Evolutionary conservation across 2,797 vertebrate species (phyloP).

Genomic region (Hapalemur alaotrensis): DNA sequence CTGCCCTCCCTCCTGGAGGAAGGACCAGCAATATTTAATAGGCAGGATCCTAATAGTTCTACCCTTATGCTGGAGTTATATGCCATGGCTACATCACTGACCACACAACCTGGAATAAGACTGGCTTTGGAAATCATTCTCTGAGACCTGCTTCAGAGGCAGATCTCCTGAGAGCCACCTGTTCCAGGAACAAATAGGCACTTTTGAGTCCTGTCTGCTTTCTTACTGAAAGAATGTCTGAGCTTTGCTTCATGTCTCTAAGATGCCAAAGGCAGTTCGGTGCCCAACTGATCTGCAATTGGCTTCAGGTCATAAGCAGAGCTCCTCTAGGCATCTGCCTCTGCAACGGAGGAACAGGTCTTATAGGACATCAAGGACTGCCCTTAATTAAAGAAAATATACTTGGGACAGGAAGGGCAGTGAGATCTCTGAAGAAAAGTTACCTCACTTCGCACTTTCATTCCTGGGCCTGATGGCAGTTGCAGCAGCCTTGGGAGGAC

Average conservation of each 20-base stretch:
- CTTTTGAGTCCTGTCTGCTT: not conserved
- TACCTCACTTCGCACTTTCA: not conserved
- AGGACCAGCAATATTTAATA: no score
- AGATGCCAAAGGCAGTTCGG: not conserved
- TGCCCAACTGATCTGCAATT: not conserved
- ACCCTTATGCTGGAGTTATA: not conserved
- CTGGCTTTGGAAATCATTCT: not conserved
- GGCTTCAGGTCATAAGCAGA: not conserved
- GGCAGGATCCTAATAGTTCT: not conserved
- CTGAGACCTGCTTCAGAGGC: not conserved
- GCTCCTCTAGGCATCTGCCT: not conserved
- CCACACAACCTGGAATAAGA: no score
- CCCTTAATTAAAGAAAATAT: conserved; percentile 62
- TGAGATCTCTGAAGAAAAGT: not conserved
- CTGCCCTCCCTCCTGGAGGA: not conserved
- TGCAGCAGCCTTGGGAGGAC: not conserved
- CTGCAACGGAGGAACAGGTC: not conserved
- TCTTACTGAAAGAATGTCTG: not conserved
- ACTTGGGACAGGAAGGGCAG: not conserved
- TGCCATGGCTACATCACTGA: not conserved
- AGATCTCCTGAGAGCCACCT: not conserved
- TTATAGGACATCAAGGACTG: not conserved
- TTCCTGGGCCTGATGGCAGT: not conserved
- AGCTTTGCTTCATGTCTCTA: not conserved
- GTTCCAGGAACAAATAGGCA: not conserved